Percentiles rank a stretch among this genome's conserved stretches.
These are phyloP conservation scores for Chaetura pelagica DNA, from an alignment of 2,113 vertebrate genomes.

Conservation along the genomic window DNA sequence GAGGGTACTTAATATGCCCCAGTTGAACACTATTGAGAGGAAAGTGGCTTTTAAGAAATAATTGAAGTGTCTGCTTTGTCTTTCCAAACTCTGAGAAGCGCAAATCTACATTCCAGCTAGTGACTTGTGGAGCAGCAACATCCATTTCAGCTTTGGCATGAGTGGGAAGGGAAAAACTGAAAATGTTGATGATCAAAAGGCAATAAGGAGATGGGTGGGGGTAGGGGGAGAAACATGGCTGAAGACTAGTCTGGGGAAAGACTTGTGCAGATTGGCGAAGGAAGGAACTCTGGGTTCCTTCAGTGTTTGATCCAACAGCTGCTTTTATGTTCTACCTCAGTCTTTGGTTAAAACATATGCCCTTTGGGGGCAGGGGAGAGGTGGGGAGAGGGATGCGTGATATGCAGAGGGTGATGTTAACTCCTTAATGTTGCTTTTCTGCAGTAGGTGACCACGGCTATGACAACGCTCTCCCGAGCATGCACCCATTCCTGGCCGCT, in stretches of 20 bases:
- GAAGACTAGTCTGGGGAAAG: neutral
- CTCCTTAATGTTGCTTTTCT: neutral
- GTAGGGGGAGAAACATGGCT: fast-evolving
- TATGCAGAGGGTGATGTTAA: neutral
- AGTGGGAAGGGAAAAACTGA: neutral
- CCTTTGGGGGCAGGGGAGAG: too few species aligned
- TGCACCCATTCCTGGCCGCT: slow-evolving; percentile 95
- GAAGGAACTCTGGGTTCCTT: neutral
- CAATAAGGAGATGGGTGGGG: neutral
- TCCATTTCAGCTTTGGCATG: neutral
- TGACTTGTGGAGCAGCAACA: neutral
- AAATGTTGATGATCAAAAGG: neutral
- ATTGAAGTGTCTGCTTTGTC: neutral
- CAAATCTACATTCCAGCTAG: neutral
- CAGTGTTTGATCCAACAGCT: neutral
- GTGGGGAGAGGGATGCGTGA: fast-evolving
- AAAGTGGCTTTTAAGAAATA: neutral
- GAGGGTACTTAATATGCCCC: fast-evolving
- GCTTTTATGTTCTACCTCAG: neutral
- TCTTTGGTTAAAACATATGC: fast-evolving
- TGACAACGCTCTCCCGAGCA: slow-evolving; percentile 88
- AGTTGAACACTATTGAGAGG: neutral
- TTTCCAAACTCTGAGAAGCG: neutral
- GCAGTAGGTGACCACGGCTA: slow-evolving; percentile 97
- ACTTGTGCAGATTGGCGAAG: neutral